phyloP scores from a whole-genome alignment of 2,797 vertebrate species.

The Graptemys geographica region DNA sequence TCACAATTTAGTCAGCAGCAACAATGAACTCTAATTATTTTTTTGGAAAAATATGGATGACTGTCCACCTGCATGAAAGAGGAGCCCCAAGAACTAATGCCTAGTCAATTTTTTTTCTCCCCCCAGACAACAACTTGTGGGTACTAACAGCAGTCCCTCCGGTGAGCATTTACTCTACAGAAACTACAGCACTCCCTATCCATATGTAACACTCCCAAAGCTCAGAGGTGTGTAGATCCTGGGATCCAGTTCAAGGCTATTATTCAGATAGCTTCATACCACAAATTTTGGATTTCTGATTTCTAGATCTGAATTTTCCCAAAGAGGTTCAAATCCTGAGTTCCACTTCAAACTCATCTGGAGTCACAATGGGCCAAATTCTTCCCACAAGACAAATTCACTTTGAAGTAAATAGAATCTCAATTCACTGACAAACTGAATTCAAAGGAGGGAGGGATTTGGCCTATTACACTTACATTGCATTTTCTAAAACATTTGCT shows the following conservation, averaged over 20 bases:
- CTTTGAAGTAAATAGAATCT: background rate
- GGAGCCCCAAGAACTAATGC: background rate
- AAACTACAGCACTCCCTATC: rapidly evolving
- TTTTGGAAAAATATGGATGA: background rate
- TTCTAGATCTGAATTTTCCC: background rate
- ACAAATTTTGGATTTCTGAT: background rate
- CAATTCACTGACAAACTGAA: background rate
- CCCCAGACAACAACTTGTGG: background rate
- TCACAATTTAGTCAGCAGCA: background rate
- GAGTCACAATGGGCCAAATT: background rate
- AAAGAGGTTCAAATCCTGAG: background rate
- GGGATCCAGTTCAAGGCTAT: background rate
- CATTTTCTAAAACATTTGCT: background rate
- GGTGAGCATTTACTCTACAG: background rate
- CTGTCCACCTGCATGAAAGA: background rate
- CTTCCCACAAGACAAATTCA: background rate
- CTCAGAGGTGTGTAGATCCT: background rate
- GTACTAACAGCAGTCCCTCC: background rate
- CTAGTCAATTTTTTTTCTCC: too few relatives aligned
- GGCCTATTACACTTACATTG: rapidly evolving
- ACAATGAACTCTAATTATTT: background rate
- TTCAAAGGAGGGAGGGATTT: rapidly evolving
- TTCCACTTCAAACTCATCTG: background rate
- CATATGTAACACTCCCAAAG: background rate
- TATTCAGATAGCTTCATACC: background rate